Conservation (phyloP, 2,888 invertebrate genomes). For the Euplexia lucipara region DNA sequence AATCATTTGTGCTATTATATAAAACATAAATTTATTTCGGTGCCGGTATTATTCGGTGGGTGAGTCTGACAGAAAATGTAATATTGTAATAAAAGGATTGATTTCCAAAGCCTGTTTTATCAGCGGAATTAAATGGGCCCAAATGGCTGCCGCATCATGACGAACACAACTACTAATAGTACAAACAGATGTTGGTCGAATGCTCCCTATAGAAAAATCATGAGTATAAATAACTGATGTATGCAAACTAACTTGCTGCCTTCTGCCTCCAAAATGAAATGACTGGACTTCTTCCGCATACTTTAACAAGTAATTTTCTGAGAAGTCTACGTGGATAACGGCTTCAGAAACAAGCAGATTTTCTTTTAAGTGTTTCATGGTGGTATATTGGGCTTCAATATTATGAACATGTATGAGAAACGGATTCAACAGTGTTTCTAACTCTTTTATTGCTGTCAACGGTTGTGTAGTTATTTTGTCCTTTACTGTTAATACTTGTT, state of each 20-base stretch:
- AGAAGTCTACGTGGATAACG: constrained; percentile 57
- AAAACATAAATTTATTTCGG: constrained; percentile 55
- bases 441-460: too few relatives aligned
- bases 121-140: constrained; percentile 17
- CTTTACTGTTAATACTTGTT: constrained; percentile 3
- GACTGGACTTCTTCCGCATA: constrained; percentile 57
- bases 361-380: constrained; percentile 28
- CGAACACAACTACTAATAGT: constrained; percentile 8
- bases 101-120: neutral
- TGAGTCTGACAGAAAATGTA: constrained; percentile 49
- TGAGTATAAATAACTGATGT: constrained; percentile 57
- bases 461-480: neutral
- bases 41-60: constrained; percentile 53
- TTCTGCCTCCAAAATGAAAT: constrained; percentile 58
- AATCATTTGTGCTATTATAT: constrained; percentile 21
- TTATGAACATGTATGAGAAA: constrained; percentile 2
- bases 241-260: constrained; percentile 56
- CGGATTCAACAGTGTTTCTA: too few relatives aligned
- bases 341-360: constrained; percentile 37
- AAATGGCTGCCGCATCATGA: constrained; percentile 16
- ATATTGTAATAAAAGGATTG: constrained; percentile 14
- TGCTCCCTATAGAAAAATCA: constrained; percentile 29
- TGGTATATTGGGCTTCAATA: constrained; percentile 15
- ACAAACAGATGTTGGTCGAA: constrained; percentile 30
- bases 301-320: constrained; percentile 59